Percentiles rank a stretch among this genome's conserved stretches.
These are phyloP conservation scores for Heliconius eleuchia DNA, from an alignment of 1,140 invertebrate genomes.

Conservation along the genomic window DNA sequence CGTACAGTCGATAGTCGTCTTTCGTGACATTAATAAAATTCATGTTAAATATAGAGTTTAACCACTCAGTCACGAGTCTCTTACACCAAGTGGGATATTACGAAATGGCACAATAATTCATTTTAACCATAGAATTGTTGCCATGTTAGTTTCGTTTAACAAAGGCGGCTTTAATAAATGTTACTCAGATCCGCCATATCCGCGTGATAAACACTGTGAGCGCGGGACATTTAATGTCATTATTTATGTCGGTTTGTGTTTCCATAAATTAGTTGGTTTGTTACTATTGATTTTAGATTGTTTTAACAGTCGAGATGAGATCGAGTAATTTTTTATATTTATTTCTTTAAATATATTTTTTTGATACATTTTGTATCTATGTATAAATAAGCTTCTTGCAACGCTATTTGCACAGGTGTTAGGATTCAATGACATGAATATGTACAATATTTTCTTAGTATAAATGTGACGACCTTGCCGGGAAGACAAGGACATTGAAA, in stretches of 20 bases:
- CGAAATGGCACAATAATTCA: conserved; percentile 35
- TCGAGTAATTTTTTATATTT: not conserved
- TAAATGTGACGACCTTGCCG: no score
- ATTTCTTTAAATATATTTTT: not conserved
- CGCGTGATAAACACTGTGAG: conserved; percentile 45
- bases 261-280: conserved; percentile 42
- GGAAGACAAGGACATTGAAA: no score
- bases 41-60: conserved; percentile 16
- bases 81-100: conserved; percentile 30
- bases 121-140: conserved; percentile 37
- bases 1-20: not conserved
- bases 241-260: conserved; percentile 49
- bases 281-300: conserved; percentile 19
- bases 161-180: conserved; percentile 43
- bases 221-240: conserved; percentile 49
- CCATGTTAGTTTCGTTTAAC: conserved; percentile 29
- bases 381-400: no score
- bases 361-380: not conserved
- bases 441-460: no score
- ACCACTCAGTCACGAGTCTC: conserved; percentile 26
- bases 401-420: no score
- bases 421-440: no score
- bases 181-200: conserved; percentile 44
- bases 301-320: not conserved
- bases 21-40: conserved; percentile 2